Evolutionary conservation across 2,888 invertebrate species (phyloP), one percentile per base, ranked within the genome.

Genomic region (Eupithecia abbreviata): DNA sequence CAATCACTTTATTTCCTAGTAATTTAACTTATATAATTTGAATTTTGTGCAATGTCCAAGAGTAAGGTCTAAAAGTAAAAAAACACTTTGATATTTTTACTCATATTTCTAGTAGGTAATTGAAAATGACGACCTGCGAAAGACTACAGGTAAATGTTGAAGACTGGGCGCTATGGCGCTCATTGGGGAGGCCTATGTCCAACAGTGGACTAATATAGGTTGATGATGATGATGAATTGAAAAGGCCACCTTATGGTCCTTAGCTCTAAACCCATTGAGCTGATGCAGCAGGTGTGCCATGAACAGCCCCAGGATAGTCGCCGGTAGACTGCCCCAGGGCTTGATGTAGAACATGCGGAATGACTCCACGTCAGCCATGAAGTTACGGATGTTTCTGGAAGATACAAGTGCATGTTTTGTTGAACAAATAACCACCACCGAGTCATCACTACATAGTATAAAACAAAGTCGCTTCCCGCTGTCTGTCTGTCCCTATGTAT

Each of bases 261-360:
- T 43, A 43, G 67, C 67, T 10, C 43, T 42, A n/a, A 68, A 68
- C n/a, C n/a, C 45, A 10, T 68, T 42, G n/a, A 68, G 67, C 18
- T 68, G 67, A 68, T 68, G 67, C 45, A 68, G 43, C 15, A 68
- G 45, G 7, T 73, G 73, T 13, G 76, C 76, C 65, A 76, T 1
- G 73, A 76, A 76, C 41, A 76, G 73, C 12, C 73, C 85, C 42
- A 82, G 49, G 2, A 87, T 72, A 0, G 82, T 79, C 10, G 85
- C 78, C 0, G 85, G 85, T 47, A 85, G 80, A 72, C 86, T 84
- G 81, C 85, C 78, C 86, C 88, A 85, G 75, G 88, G 83, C 42
- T 83, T 77, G 30, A 78, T 76, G 78, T 85, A 86, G 68, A 83
- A 80, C 65, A 51, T n/a, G 1, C 45, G 69, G 76, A 76, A 73